Evolutionary conservation across 2,888 invertebrate species (phyloP), one percentile per base, ranked within the genome.

Genomic region (Synanthedon andrenaeformis): DNA sequence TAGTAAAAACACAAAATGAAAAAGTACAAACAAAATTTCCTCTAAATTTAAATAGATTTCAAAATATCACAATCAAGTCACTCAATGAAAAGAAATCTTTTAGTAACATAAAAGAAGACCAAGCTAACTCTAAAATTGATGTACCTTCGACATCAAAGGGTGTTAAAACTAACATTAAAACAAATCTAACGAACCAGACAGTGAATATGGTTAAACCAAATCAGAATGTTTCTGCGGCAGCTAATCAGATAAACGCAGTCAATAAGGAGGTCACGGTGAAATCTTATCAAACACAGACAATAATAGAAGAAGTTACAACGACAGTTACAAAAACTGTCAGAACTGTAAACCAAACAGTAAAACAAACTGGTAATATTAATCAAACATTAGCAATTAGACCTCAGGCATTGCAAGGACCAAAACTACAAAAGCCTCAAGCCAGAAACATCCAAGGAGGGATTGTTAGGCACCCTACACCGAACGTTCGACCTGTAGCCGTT

Each of bases 321-420:
- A 87, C 87, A 41, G 85, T 87, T 3, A 87, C 87, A 8, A 85
- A 85, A 75, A 87, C 86, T 8, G 79, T 87, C 58, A 76, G 84
- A 63, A 85, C 83, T 17, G 77, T 86, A 0, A 86, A 84, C 59
- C 81, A 84, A 64, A 76, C 76, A 35, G 66, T 74, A 56, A 79
- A 84, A 65, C 76, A 81, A 66, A 64, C 78, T 41, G 72, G 70
- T 58, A 77, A 70, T 59, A 59, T 64, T 49, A 67, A 57, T 52
- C 75, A 77, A 57, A 63, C 60, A n/a, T 62, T 54, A 55, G 58
- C 62, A 49, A 59, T 65, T 41, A 62, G 59, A 49, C 63, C 70
- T 28, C 76, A 75, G 59, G 58, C 72, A 13, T 70, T 66, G 49
- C 51, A 51, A 51, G 41, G 19, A 49, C 19, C 23, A 19, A 17